These are phyloP conservation scores for Halictus quadricinctus DNA, from an alignment of 2,888 invertebrate genomes.

Conservation along the genomic window DNA sequence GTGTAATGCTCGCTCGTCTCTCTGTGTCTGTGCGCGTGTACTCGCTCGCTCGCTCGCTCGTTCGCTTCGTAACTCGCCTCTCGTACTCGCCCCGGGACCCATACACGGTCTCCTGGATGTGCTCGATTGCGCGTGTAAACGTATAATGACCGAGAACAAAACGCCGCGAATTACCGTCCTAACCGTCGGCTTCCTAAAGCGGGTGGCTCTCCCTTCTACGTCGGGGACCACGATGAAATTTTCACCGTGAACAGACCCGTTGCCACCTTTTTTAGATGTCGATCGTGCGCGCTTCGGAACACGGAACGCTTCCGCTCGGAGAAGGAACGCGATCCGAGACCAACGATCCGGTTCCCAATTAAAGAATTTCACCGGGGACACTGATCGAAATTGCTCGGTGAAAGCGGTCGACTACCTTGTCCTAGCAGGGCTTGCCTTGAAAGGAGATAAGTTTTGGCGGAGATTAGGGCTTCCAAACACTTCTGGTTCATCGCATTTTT, in stretches of 20 bases:
- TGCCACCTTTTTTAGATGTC: background rate
- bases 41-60: background rate
- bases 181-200: constrained; percentile 54
- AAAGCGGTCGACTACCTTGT: background rate
- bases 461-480: background rate
- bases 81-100: constrained; percentile 17
- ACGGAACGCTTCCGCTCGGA: background rate
- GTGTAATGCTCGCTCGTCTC: constrained; percentile 56
- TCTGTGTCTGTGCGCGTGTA: constrained; percentile 27
- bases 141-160: constrained; percentile 68
- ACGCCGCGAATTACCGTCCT: constrained; percentile 65
- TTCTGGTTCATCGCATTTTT: background rate
- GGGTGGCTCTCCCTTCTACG: constrained; percentile 20
- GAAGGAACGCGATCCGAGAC: background rate
- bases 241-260: constrained; percentile 17
- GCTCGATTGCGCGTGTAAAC: constrained; percentile 63
- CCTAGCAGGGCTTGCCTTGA: background rate
- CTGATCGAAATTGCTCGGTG: background rate
- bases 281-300: background rate
- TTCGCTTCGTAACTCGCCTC: background rate
- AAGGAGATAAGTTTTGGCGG: background rate
- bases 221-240: constrained; percentile 14
- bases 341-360: constrained; percentile 6
- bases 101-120: constrained; percentile 57
- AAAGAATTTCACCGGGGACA: constrained; percentile 5